Base-by-base conservation (phyloP, 1,140 invertebrate genomes). In the Saccostrea echinata region DNA sequence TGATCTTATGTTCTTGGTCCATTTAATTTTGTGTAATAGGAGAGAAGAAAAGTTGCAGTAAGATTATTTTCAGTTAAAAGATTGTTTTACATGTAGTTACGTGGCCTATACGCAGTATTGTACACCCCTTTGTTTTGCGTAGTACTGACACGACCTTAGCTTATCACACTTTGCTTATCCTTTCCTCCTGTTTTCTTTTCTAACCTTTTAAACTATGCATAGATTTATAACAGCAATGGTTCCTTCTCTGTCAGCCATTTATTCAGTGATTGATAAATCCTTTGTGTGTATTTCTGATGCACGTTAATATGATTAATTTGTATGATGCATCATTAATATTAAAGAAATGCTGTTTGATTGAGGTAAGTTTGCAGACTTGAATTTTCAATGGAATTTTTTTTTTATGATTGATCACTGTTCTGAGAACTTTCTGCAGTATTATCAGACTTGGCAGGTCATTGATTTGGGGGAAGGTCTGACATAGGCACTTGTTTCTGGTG, bases 11-110 rank as follows among this genome's bases (percentile, higher is more conserved):
- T 76, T 76, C n/a, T 76, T 76, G 68, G 68, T 76, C 68, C 27
- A 13, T 76, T 76, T 76, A 27, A 76, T 76, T 76, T 61, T 76
- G 68, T 76, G 68, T 76, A 76, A 27, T 76, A 76, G 68, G 68
- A 76, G 27, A 76, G 68, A 30, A 76, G 68, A 76, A 76, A 33
- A 76, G 68, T 27, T 11, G 11, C 68, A 30, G 68, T 76, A 76
- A 76, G 68, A 27, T 30, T 33, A 76, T 76, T 76, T 61, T 76
- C 27, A 30, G 68, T 33, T 30, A 76, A 43, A 24, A 76, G 68
- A 76, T 76, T 76, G 68, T 76, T 76, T 76, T 30, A 76, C 24
- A 16, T 76, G 68, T 76, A 76, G 68, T 76, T 27, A 30, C 13
- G 24, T 71, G 27, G 68, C 27, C 68, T 30, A 11, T 27, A 76